These are phyloP conservation scores for Adelognathus sp. DNA, from an alignment of 2,888 invertebrate genomes.

Conservation along the genomic window DNA sequence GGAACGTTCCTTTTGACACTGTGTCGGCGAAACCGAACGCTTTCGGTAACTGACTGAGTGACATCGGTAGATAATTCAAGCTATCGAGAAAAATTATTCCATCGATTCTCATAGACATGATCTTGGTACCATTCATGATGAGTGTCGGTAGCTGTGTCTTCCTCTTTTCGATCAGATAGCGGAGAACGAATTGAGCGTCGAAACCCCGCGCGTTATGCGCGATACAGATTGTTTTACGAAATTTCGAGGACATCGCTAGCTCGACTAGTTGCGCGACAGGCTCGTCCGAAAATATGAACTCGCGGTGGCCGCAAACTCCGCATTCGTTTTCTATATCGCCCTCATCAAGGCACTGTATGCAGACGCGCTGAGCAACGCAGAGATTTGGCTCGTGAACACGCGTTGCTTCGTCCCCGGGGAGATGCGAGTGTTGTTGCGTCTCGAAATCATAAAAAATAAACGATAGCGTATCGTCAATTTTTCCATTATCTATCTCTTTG, in stretches of 20 bases:
- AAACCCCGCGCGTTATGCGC: conserved; percentile 31
- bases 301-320: too few relatives aligned
- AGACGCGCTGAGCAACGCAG: too few relatives aligned
- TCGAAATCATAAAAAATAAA: too few relatives aligned
- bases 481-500: too few relatives aligned
- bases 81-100: conserved; percentile 62
- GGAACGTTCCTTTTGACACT: conserved; percentile 64
- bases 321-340: too few relatives aligned
- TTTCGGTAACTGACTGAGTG: conserved; percentile 62
- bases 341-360: too few relatives aligned
- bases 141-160: conserved; percentile 49
- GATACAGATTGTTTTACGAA: conserved; percentile 38
- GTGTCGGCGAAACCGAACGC: conserved; percentile 61
- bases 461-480: too few relatives aligned
- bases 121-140: conserved; percentile 61
- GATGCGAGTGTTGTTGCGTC: too few relatives aligned
- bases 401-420: too few relatives aligned
- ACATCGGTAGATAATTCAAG: conserved; percentile 67
- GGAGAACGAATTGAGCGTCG: conserved; percentile 24
- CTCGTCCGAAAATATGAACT: too few relatives aligned
- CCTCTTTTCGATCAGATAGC: conserved; percentile 10
- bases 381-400: too few relatives aligned
- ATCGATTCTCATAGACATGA: conserved; percentile 43
- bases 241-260: background rate
- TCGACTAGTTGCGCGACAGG: too few relatives aligned